Conservation (phyloP, 64 coral and sea anemone genomes). For the Exaiptasia diaphana region DNA sequence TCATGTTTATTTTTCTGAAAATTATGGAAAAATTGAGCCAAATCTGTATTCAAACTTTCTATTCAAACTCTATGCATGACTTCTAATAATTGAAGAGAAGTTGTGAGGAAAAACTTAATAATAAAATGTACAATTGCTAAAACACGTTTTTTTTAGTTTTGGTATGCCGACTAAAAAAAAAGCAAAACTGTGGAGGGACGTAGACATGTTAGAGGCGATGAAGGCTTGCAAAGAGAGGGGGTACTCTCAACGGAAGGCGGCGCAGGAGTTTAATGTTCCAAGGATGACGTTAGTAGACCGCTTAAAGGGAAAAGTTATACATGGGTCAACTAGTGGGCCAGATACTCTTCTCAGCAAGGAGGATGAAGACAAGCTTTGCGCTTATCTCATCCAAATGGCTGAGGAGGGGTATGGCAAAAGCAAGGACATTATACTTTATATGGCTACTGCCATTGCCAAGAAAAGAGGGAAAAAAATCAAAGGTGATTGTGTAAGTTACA, state of each 20-base stretch:
- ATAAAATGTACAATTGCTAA: background rate
- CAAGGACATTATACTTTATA: constrained; percentile 10
- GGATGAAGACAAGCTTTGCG: background rate
- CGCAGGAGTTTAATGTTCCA: background rate
- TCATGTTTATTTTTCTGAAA: too few relatives aligned
- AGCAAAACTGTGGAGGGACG: background rate
- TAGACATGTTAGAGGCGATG: background rate
- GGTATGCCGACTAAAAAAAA: background rate
- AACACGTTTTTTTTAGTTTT: too few relatives aligned
- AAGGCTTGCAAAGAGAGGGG: background rate
- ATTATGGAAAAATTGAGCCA: too few relatives aligned
- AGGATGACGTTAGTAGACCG: too few relatives aligned
- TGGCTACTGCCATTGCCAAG: constrained; percentile 11
- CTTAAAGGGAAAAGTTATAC: background rate
- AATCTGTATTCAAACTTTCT: too few relatives aligned
- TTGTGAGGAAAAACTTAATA: too few relatives aligned
- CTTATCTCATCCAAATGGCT: background rate
- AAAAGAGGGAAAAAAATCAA: constrained; percentile 3
- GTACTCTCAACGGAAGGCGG: background rate
- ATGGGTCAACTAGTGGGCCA: background rate
- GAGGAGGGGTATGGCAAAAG: constrained; percentile 17
- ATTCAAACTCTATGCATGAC: too few relatives aligned
- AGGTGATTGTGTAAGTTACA: background rate
- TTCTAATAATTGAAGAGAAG: too few relatives aligned
- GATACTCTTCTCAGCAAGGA: background rate